phyloP scores from a whole-genome alignment of 1,140 invertebrate genomes.

The Drosophila carrolli region DNA sequence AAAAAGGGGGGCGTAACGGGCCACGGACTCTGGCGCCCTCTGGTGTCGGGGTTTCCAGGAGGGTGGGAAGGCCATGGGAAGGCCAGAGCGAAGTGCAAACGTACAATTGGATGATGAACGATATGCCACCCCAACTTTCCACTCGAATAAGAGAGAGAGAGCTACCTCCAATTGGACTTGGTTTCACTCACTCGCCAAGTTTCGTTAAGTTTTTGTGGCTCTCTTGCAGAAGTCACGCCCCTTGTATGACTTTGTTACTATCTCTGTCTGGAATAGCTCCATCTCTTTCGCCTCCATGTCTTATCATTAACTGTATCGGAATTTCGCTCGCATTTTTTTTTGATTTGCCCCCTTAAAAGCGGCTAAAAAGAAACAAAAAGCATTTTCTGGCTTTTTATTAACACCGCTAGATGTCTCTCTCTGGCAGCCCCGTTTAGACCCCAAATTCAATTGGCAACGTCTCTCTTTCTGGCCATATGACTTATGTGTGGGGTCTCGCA shows the following conservation, averaged over 20 bases:
- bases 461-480: constrained; percentile 35
- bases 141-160: constrained; percentile 18
- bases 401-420: constrained; percentile 80
- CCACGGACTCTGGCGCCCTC: constrained; percentile 44
- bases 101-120: constrained; percentile 84
- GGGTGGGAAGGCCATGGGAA: constrained; percentile 39
- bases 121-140: constrained; percentile 14
- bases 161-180: constrained; percentile 34
- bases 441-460: constrained; percentile 74
- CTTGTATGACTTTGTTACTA: not conserved
- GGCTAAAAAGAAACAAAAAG: constrained; percentile 34
- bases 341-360: constrained; percentile 35
- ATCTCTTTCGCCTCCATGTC: constrained; percentile 25
- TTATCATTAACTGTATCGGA: constrained; percentile 83
- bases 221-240: constrained; percentile 23
- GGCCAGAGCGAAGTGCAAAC: constrained; percentile 71
- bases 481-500: constrained; percentile 24
- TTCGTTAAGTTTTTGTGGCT: constrained; percentile 47
- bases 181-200: constrained; percentile 31
- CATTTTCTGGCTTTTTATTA: constrained; percentile 73
- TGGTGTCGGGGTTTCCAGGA: constrained; percentile 6
- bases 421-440: constrained; percentile 64
- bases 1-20: constrained; percentile 17
- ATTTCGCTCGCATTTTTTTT: constrained; percentile 40
- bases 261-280: constrained; percentile 19